Conservation (phyloP, 2,113 vertebrate genomes). For the Collichthys lucidus region DNA sequence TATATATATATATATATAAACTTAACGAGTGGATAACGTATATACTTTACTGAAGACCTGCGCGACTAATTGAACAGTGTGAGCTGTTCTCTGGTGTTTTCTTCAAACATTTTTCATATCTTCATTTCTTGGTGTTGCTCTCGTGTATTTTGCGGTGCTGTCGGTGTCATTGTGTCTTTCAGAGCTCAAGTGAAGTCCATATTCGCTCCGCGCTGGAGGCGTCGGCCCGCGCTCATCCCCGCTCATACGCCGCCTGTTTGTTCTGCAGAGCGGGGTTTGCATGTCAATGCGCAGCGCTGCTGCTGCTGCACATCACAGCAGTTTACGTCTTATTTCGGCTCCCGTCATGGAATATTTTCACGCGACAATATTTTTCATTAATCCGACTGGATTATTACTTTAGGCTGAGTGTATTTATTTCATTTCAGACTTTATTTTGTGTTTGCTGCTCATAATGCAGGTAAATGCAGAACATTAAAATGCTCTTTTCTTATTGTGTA, state of each 20-base stretch:
- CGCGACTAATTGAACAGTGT: no score
- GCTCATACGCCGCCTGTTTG: conserved; percentile 69
- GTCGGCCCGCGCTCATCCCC: conserved; percentile 62
- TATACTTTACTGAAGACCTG: no score
- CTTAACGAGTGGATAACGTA: no score
- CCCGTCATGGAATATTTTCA: neutral
- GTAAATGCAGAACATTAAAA: neutral
- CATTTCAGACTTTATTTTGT: neutral
- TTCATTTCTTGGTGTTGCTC: no score
- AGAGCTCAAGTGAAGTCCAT: conserved; percentile 66
- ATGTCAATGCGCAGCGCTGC: conserved; percentile 72
- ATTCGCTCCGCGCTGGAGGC: conserved; percentile 57
- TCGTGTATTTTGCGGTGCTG: neutral
- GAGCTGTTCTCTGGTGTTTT: no score
- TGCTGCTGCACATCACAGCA: neutral
- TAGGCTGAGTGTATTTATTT: neutral
- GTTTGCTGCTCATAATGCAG: neutral
- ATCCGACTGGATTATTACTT: neutral
- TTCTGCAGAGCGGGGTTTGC: conserved; percentile 74
- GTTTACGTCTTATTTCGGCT: conserved; percentile 8
- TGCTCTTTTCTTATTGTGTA: neutral
- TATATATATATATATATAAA: no score
- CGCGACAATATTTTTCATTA: neutral
- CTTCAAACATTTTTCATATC: no score
- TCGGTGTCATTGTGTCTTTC: conserved; percentile 15